Evolutionary conservation across 2,888 invertebrate species (phyloP), one percentile per base, ranked within the genome.

Genomic region (Diaprepes abbreviatus): DNA sequence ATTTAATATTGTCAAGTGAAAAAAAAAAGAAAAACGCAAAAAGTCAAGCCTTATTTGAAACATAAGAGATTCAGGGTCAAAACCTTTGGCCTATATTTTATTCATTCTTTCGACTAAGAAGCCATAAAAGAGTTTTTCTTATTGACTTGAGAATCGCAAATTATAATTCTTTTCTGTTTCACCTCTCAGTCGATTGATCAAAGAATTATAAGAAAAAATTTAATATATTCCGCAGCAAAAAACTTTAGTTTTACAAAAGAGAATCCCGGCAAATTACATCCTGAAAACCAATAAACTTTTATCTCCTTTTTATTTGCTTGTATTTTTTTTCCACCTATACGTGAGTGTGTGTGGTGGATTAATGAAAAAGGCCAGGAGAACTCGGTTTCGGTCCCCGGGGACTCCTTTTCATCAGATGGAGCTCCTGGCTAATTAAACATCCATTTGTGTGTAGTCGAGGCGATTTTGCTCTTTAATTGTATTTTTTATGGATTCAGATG

Each of bases 1-100:
- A 28, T 59, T 45, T 45, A 59, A 45, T 58, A 59, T 40, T 33
- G 59, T 59, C 45, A 59, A 59, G 59, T 45, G n/a, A n/a, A n/a
- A n/a, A 28, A 45, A 57, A n/a, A 17, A 38, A 40, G 24, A 24
- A 21, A 57, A 57, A 59, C n/a, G n/a, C n/a, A n/a, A n/a, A n/a
- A n/a, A n/a, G n/a, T n/a, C n/a, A n/a, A n/a, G n/a, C n/a, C 40
- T 43, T 28, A 12, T 31, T 14, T 43, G 14, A 2, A 45, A 59
- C 17, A 45, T 59, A 45, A 17, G 19, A 45, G 28, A 59, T 45
- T 40, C 45, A 59, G n/a, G n/a, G 43, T 59, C 33, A 45, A 59
- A 45, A 17, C 59, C 28, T 45, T n/a, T n/a, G 59, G 17, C 33
- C 58, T 16, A 58, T 58, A 43, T 59, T 59, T 59, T 59, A 43